Evolutionary conservation across 2,113 vertebrate genomes (phyloP), one percentile per base, ranked within the genome.

Genomic region (Anhinga anhinga): DNA sequence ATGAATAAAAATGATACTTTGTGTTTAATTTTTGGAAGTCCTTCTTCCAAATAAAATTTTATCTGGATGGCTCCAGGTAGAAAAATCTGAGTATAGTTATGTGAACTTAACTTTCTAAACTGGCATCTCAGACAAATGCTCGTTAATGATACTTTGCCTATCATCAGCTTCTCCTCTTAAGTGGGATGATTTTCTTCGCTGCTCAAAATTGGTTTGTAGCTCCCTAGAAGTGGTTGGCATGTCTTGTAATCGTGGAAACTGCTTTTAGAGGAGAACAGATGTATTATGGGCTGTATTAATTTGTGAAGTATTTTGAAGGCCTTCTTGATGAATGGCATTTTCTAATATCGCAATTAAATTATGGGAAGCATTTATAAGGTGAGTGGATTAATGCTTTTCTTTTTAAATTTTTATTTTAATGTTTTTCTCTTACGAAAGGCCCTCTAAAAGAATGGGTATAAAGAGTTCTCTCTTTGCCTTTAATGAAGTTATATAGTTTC

Each of bases 281-380:
- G 8, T 73, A 19, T 71, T 88, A 32, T 11, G 45, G 62, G 22
- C 58, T 93, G 5, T 76, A 44, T 71, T 71, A 49, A 63, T 82
- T 84, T 77, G 21, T 78, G 26, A 80, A 65, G 52, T 40, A 61
- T 71, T 96, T 94, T 86, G 55, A 86, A 85, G 79, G 87, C 89
- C 63, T 77, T 90, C 72, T 93, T 88, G 76, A 70, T 80, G 66
- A 93, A 77, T 55, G 56, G 70, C 91, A 44, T 62, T 88, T 83
- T 38, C 71, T 65, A 91, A 90, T 79, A 82, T 6, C 0, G 1
- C 93, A 93, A 72, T 77, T 72, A 72, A 96, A 66, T 94, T 70
- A 72, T 44, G 42, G 52, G 65, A 91, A 95, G 45, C 56, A 49
- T 91, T 82, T 93, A 44, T 86, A 79, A 97, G 96, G 94, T 96